Evolutionary conservation across 2,113 vertebrate species (phyloP).

Genomic region (Clarias gariepinus): DNA sequence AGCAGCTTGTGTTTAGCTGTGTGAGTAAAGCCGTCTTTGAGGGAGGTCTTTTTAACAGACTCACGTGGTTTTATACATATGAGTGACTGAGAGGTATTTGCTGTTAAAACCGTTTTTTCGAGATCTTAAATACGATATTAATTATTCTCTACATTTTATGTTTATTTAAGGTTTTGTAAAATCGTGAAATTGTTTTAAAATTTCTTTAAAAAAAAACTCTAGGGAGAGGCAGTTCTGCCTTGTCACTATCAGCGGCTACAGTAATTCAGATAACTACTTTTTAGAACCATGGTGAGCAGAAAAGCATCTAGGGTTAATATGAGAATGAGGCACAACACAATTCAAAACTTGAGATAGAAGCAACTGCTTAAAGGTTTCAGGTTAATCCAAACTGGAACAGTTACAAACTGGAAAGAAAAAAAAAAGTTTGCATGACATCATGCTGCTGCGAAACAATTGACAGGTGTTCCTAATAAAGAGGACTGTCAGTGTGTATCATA

Average conservation of each 20-base stretch:
- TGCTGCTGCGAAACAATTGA: background rate
- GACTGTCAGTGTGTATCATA: background rate
- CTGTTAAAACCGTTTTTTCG: background rate
- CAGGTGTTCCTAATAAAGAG: background rate
- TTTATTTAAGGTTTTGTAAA: background rate
- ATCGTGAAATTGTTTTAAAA: background rate
- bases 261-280: background rate
- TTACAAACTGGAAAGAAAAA: background rate
- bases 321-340: background rate
- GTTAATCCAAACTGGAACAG: background rate
- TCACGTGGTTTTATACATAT: constrained; percentile 4
- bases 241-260: background rate
- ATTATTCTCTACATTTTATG: background rate
- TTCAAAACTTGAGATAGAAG: background rate
- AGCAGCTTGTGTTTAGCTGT: constrained; percentile 3
- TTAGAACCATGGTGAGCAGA: background rate
- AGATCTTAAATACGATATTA: background rate
- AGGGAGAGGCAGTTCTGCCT: background rate
- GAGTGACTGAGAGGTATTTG: background rate
- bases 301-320: background rate
- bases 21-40: constrained; percentile 8
- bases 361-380: background rate
- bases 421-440: background rate
- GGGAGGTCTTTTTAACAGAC: constrained; percentile 18
- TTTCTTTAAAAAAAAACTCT: background rate